These are phyloP conservation scores for Orthosia gothica DNA, from an alignment of 2,888 invertebrate genomes.

Conservation along the genomic window DNA sequence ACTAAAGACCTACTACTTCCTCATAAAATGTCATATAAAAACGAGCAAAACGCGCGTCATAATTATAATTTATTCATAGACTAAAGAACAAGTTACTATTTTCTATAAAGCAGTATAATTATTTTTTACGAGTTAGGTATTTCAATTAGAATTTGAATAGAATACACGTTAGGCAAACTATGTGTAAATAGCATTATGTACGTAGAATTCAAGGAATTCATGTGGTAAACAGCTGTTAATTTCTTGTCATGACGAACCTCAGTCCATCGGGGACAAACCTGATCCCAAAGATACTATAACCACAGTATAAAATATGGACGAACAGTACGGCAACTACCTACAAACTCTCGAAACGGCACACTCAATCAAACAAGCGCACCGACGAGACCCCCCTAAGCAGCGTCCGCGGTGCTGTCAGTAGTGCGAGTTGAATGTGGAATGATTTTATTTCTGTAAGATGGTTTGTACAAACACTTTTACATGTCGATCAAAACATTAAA, in stretches of 20 bases:
- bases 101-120: constrained; percentile 4
- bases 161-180: neutral
- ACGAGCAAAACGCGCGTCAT: constrained; percentile 1
- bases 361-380: no score
- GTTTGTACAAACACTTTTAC: no score
- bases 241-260: constrained; percentile 20
- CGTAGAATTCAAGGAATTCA: constrained; percentile 18
- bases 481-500: no score
- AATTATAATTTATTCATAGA: constrained; percentile 26
- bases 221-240: constrained; percentile 16
- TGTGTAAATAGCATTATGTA: constrained; percentile 14
- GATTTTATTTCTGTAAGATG: no score
- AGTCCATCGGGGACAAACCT: constrained; percentile 44
- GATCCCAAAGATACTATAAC: constrained; percentile 49
- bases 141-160: constrained; percentile 22
- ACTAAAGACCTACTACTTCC: neutral
- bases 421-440: no score
- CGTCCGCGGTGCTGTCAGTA: no score
- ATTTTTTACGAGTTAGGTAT: constrained; percentile 21
- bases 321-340: no score
- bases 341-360: no score
- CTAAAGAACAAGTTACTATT: neutral
- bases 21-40: constrained; percentile 16
- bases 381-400: no score
- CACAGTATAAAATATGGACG: no score